Evolutionary conservation across 1,140 invertebrate genomes (phyloP).

Genomic region (Papilio aristodemus): DNA sequence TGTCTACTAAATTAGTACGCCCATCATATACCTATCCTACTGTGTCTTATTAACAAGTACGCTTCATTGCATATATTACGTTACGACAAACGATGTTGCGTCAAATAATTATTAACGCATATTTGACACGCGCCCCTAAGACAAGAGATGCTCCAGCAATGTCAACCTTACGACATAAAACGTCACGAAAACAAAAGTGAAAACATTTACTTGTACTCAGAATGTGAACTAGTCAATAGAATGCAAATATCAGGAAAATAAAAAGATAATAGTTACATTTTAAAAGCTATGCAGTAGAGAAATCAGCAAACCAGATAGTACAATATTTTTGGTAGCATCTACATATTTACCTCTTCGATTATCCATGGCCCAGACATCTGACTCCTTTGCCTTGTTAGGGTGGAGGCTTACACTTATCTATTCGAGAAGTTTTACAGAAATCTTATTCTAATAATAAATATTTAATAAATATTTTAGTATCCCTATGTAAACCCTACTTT

Average conservation of each 20-base stretch:
- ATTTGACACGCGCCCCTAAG: slow-evolving; percentile 6
- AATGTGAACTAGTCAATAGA: too few species aligned
- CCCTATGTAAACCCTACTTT: not conserved
- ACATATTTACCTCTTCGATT: too few species aligned
- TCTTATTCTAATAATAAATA: not conserved
- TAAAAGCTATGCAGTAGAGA: too few species aligned
- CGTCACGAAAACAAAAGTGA: not conserved
- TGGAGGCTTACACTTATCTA: too few species aligned
- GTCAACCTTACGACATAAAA: slow-evolving; percentile 3
- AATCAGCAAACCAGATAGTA: too few species aligned
- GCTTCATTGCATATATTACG: not conserved
- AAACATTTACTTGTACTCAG: not conserved
- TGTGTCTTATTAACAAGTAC: not conserved
- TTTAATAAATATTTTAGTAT: not conserved
- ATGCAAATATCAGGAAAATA: too few species aligned
- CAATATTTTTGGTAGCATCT: too few species aligned
- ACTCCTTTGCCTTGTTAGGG: too few species aligned
- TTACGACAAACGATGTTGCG: not conserved
- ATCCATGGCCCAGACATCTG: too few species aligned
- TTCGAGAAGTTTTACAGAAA: too few species aligned
- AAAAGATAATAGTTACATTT: too few species aligned
- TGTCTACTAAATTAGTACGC: not conserved
- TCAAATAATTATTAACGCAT: slow-evolving; percentile 16
- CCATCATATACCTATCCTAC: not conserved
- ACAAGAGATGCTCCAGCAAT: not conserved